Conservation (phyloP, 2,113 vertebrate species). For the Corydoras sp. region DNA sequence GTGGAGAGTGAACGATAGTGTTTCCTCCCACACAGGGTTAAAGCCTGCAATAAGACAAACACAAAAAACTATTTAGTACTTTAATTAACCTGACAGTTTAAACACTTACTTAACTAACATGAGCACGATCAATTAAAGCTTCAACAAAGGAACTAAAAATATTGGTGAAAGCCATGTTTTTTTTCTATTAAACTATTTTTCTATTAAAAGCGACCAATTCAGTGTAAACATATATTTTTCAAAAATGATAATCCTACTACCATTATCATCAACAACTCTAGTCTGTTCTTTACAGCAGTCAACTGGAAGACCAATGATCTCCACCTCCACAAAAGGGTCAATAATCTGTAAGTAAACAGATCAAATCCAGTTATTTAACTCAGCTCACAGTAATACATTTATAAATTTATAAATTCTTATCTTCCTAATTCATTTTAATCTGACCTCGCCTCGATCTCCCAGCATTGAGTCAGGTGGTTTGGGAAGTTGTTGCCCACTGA, state of each 20-base stretch:
- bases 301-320: constrained; percentile 90
- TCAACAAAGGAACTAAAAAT: neutral
- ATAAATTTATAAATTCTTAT: neutral
- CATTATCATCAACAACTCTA: constrained; percentile 95
- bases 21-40: constrained; percentile 98
- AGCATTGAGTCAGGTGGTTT: constrained; percentile 97
- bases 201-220: neutral
- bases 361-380: neutral
- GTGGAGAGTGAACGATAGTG: constrained; percentile 89
- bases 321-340: constrained; percentile 96
- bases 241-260: constrained; percentile 54
- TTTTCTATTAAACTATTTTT: neutral
- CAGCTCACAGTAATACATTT: neutral
- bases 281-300: constrained; percentile 97
- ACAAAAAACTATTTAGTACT: neutral
- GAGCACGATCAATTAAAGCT: too few species aligned
- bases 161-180: neutral
- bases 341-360: constrained; percentile 76
- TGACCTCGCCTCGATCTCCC: constrained; percentile 93
- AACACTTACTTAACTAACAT: too few species aligned
- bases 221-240: too few species aligned
- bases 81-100: neutral
- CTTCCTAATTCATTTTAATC: constrained; percentile 1
- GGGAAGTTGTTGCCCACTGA: constrained; percentile 94
- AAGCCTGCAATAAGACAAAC: constrained; percentile 70